A percentile compares a stretch with the other conserved stretches of the same genome.
These are phyloP conservation scores for Pachypanchax playfairii DNA, from an alignment of 2,113 vertebrate species.

Conservation along the genomic window DNA sequence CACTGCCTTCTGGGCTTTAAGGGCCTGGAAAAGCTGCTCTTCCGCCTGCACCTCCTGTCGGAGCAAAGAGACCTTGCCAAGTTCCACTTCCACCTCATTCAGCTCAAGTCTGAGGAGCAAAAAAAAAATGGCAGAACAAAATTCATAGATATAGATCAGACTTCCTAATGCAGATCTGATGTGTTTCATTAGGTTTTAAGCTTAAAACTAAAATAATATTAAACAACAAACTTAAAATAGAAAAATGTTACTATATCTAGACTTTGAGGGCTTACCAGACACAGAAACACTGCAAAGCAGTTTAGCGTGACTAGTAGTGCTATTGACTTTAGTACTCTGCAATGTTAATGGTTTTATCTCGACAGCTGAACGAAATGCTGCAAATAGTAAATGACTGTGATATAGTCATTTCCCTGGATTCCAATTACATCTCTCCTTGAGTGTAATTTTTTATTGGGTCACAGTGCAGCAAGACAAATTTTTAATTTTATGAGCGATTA, in stretches of 20 bases:
- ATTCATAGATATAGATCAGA: not conserved
- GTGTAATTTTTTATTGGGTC: not conserved
- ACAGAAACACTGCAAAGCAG: not conserved
- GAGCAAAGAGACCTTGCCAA: slow-evolving; percentile 67
- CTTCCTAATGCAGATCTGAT: no score
- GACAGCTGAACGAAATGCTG: no score
- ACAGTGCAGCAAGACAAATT: not conserved
- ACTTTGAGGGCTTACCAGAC: slow-evolving; percentile 2
- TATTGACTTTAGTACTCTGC: not conserved
- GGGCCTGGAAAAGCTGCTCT: slow-evolving; percentile 61
- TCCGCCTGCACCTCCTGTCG: slow-evolving; percentile 62
- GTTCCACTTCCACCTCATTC: slow-evolving; percentile 80
- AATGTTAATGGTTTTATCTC: no score
- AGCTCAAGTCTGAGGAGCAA: slow-evolving; percentile 73
- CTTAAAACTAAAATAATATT: no score
- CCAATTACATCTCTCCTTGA: no score
- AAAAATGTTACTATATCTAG: not conserved
- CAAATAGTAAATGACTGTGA: no score
- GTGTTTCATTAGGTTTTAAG: no score
- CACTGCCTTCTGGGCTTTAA: slow-evolving; percentile 54
- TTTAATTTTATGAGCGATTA: not conserved
- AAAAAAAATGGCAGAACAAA: slow-evolving; percentile 8
- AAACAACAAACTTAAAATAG: no score
- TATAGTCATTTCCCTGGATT: no score
- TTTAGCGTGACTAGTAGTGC: not conserved